A percentile compares a stretch with the other conserved stretches of the same genome.
phyloP scores from a whole-genome alignment of 1,140 invertebrate genomes.

The Mya arenaria region DNA sequence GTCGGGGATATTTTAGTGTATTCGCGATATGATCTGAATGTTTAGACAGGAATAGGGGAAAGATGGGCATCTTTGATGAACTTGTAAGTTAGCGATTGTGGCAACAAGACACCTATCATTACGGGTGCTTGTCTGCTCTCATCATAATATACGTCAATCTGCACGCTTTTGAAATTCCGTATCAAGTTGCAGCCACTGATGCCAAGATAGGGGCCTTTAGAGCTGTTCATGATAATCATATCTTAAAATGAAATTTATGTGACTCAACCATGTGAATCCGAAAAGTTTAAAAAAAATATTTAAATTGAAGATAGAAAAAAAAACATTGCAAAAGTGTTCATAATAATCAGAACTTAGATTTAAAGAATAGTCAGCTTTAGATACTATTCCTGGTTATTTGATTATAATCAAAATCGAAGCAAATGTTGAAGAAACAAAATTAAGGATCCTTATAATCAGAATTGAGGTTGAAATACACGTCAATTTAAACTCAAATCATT shows the following conservation, averaged over 20 bases:
- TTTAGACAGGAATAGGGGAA: slow-evolving; percentile 41
- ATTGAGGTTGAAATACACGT: too few relatives aligned
- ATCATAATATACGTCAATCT: slow-evolving; percentile 28
- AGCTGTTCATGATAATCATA: not conserved
- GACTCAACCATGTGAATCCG: not conserved
- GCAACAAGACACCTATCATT: slow-evolving; percentile 52
- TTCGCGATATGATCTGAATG: not conserved
- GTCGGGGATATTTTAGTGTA: slow-evolving; percentile 51
- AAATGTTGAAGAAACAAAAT: too few relatives aligned
- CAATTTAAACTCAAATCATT: too few relatives aligned
- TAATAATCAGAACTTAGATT: too few relatives aligned
- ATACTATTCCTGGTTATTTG: too few relatives aligned
- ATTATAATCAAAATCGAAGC: too few relatives aligned
- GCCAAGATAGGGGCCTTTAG: not conserved
- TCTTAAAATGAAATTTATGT: not conserved
- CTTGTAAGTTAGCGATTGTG: slow-evolving; percentile 32
- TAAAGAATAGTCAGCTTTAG: too few relatives aligned
- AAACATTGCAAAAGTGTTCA: not conserved
- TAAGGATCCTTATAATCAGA: too few relatives aligned
- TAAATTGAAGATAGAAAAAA: not conserved
- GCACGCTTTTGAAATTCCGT: not conserved
- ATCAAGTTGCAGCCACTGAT: not conserved
- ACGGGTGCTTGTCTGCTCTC: slow-evolving; percentile 15
- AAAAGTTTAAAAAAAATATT: not conserved
- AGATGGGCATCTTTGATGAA: slow-evolving; percentile 51